Evolutionary conservation across 2,888 invertebrate species (phyloP).

Genomic region (Norana najaformis): DNA sequence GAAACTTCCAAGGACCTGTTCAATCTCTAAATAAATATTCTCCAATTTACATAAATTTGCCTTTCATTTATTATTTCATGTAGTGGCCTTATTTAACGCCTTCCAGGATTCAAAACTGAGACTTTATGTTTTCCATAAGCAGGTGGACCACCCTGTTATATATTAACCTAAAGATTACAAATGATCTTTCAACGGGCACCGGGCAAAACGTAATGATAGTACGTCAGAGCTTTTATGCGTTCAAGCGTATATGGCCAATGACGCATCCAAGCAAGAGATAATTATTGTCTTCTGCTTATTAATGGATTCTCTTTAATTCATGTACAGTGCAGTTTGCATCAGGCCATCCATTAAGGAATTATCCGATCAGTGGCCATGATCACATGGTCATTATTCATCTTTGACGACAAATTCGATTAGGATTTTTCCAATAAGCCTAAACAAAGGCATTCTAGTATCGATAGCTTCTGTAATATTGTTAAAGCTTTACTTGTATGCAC

Average conservation of each 20-base stretch:
- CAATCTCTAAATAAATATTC: no score
- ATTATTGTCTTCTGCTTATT: not conserved
- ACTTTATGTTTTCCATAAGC: no score
- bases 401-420: not conserved
- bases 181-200: not conserved
- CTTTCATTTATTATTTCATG: no score
- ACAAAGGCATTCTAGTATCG: not conserved
- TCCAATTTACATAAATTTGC: no score
- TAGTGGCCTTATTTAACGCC: no score
- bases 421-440: not conserved
- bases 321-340: not conserved
- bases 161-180: not conserved
- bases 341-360: not conserved
- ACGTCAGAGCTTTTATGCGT: not conserved
- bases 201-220: not conserved
- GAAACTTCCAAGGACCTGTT: no score
- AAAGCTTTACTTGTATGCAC: not conserved
- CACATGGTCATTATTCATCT: not conserved
- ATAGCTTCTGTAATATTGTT: not conserved
- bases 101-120: no score
- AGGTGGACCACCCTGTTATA: no score
- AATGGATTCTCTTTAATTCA: not conserved
- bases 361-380: not conserved
- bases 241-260: not conserved
- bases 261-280: not conserved